phyloP scores from a whole-genome alignment of 1,140 invertebrate genomes.

The Bombus affinis region DNA sequence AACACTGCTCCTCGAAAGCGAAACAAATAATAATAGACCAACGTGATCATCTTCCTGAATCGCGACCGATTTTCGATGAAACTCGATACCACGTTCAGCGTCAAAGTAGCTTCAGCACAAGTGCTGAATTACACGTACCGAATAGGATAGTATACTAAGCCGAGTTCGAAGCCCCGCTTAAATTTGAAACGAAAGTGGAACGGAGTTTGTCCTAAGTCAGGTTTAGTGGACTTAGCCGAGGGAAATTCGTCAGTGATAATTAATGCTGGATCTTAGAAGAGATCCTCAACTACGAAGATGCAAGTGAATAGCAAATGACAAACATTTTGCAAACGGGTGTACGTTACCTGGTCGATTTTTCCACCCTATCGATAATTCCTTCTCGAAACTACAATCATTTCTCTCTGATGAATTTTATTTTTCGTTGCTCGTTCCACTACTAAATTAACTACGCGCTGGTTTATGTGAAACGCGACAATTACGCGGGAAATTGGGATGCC shows the following conservation, averaged over 20 bases:
- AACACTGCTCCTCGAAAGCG: neutral
- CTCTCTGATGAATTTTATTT: neutral
- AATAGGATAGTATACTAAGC: conserved; percentile 38
- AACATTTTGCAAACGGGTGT: neutral
- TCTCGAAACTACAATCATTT: too few species aligned
- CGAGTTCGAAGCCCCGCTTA: conserved; percentile 54
- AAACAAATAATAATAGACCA: conserved; percentile 28
- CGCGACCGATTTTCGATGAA: neutral
- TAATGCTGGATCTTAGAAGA: conserved; percentile 35
- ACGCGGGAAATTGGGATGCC: neutral
- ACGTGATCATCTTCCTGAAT: conserved; percentile 41
- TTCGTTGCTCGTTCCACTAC: neutral
- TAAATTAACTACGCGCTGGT: neutral
- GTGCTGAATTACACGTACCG: conserved; percentile 48
- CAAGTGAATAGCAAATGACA: conserved; percentile 11
- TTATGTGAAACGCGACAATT: neutral
- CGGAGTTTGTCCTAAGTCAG: conserved; percentile 52
- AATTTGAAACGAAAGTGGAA: conserved; percentile 61
- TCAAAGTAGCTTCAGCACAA: conserved; percentile 41
- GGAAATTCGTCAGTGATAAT: conserved; percentile 57
- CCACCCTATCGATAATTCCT: neutral
- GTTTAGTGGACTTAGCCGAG: conserved; percentile 56
- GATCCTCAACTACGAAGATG: neutral
- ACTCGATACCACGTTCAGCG: conserved; percentile 42
- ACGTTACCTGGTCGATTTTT: too few species aligned